Percentiles rank a stretch among this genome's conserved stretches.
Evolutionary conservation across 2,113 vertebrate species (phyloP).

Genomic region (Lycaon pictus): DNA sequence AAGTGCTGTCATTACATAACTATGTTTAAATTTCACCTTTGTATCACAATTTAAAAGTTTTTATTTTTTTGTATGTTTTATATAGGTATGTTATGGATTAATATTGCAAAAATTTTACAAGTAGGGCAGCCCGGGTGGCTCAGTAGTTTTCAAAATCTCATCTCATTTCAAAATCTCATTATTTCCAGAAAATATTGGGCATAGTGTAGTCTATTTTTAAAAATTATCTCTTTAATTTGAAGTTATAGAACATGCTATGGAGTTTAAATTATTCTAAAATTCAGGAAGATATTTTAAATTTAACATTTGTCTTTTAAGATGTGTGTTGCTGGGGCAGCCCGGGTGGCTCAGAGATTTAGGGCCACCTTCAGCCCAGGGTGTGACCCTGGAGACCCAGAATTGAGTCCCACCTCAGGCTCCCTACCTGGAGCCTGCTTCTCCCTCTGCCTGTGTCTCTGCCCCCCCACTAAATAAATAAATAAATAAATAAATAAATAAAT

Average conservation of each 20-base stretch:
- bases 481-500: no score
- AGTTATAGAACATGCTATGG: not conserved
- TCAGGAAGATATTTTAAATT: not conserved
- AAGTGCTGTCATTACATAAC: not conserved
- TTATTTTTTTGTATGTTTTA: not conserved
- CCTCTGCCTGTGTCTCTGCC: no score
- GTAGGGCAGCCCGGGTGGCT: no score
- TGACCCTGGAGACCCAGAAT: no score
- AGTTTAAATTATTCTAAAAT: not conserved
- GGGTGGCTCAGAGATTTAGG: no score
- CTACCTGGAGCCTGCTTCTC: no score
- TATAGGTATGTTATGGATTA: not conserved
- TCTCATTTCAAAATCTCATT: not conserved
- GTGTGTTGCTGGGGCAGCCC: not conserved
- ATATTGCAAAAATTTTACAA: not conserved
- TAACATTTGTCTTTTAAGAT: not conserved
- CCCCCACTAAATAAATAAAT: no score
- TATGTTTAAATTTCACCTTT: conserved; percentile 27
- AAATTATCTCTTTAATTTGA: not conserved
- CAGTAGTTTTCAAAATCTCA: no score
- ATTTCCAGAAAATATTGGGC: not conserved
- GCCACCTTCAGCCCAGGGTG: no score
- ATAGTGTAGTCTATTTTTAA: not conserved
- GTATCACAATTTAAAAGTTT: not conserved
- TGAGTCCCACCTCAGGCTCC: no score